A percentile compares a stretch with the other conserved stretches of the same genome.
These are phyloP conservation scores for Nemurella pictetii DNA, from an alignment of 2,888 invertebrate species.

Conservation along the genomic window DNA sequence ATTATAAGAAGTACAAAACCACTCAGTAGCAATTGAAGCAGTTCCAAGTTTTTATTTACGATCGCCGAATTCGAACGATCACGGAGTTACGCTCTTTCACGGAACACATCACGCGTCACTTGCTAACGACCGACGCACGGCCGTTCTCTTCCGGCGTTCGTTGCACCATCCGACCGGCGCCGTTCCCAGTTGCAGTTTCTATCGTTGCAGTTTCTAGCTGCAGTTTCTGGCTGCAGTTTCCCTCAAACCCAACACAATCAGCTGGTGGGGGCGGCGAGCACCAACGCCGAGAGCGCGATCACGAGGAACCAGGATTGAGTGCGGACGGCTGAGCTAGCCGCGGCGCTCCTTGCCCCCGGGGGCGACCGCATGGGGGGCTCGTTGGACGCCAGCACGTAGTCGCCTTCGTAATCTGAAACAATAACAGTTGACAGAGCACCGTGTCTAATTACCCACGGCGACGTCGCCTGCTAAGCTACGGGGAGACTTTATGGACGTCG, in stretches of 20 bases:
- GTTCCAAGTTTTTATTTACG: constrained; percentile 12
- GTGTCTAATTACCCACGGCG: too few relatives aligned
- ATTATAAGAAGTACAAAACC: constrained; percentile 31
- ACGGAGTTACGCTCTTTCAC: not conserved
- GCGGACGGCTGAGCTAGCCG: constrained; percentile 41
- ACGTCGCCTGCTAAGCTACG: too few relatives aligned
- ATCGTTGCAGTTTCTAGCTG: not conserved
- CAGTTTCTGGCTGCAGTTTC: too few relatives aligned
- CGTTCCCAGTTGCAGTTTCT: too few relatives aligned
- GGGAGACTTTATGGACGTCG: too few relatives aligned
- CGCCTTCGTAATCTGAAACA: constrained; percentile 52
- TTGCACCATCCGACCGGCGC: not conserved
- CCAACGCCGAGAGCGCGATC: not conserved
- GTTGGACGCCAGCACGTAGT: constrained; percentile 51
- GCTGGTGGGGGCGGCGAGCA: constrained; percentile 29
- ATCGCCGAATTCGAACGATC: not conserved
- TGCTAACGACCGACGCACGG: not conserved
- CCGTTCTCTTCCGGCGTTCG: not conserved
- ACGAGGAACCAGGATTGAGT: constrained; percentile 30
- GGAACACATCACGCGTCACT: not conserved
- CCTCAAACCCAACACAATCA: constrained; percentile 28
- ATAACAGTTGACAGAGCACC: constrained; percentile 41
- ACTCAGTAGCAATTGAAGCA: constrained; percentile 26
- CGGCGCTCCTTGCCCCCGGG: constrained; percentile 50
- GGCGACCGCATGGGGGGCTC: constrained; percentile 51